phyloP scores from a whole-genome alignment of 2,888 invertebrate genomes.

The Tetranychus truncatus region DNA sequence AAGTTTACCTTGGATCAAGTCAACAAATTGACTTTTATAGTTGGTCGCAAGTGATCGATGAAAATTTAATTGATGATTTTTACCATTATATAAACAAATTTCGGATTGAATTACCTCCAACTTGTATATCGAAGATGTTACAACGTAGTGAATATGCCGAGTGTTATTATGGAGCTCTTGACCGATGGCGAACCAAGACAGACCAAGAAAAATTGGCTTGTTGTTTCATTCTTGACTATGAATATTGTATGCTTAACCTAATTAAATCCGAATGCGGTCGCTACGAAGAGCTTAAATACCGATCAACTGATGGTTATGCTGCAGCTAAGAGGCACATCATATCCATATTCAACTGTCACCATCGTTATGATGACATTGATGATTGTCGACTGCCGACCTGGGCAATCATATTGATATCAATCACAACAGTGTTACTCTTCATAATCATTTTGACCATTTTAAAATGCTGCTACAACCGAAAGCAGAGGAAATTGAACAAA shows the following conservation, averaged over 20 bases:
- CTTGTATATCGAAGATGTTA: neutral
- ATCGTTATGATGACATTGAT: neutral
- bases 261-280: neutral
- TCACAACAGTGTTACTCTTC: neutral
- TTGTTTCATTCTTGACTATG: neutral
- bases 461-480: neutral
- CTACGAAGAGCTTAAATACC: neutral
- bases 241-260: conserved; percentile 7
- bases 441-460: neutral
- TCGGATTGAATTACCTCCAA: neutral
- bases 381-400: conserved; percentile 4
- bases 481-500: neutral
- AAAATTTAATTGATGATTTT: conserved; percentile 1
- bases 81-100: conserved; percentile 1
- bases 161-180: neutral
- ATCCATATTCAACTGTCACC: neutral
- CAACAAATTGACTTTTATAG: neutral
- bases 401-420: conserved; percentile 4
- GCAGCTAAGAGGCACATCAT: conserved; percentile 1
- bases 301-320: neutral
- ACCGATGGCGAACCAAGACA: neutral
- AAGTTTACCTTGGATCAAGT: neutral
- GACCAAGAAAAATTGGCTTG: neutral
- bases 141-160: neutral
- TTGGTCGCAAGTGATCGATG: neutral